A percentile compares a stretch with the other conserved stretches of the same genome.
Evolutionary conservation across 2,888 invertebrate species (phyloP).

Genomic region (Nasonia oneida): DNA sequence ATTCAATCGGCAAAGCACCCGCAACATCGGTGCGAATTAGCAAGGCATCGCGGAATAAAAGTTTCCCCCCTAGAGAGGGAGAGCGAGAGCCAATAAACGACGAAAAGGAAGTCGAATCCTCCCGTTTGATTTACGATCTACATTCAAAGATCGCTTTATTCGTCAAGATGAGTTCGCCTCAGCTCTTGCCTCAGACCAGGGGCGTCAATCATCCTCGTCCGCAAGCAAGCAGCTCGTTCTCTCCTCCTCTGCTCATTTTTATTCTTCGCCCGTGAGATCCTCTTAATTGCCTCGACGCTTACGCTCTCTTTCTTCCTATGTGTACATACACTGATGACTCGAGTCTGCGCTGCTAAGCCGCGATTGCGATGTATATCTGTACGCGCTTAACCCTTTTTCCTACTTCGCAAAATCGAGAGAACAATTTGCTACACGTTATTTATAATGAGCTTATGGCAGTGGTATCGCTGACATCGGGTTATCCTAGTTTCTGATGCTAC

Average conservation of each 20-base stretch:
- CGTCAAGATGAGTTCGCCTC: constrained; percentile 25
- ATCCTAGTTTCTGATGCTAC: too few relatives aligned
- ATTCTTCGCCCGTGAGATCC: constrained; percentile 31
- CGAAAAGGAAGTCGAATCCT: constrained; percentile 15
- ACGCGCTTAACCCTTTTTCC: neutral
- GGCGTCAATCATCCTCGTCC: constrained; percentile 33
- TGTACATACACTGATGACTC: neutral
- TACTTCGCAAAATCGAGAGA: neutral
- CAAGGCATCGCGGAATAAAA: neutral
- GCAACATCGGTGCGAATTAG: neutral
- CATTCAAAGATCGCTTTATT: constrained; percentile 46
- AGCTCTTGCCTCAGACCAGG: neutral
- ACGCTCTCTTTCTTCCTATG: neutral
- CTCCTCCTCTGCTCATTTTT: constrained; percentile 22
- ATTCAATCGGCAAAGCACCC: too few relatives aligned
- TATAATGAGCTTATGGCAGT: too few relatives aligned
- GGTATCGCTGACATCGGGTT: too few relatives aligned
- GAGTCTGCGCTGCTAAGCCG: neutral
- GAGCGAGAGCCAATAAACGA: neutral
- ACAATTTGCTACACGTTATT: too few relatives aligned
- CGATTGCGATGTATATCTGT: neutral
- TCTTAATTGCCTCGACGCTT: constrained; percentile 41
- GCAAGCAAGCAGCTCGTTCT: constrained; percentile 10
- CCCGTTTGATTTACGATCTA: constrained; percentile 34
- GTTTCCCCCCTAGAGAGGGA: neutral